Conservation (phyloP, 2,113 vertebrate genomes). For the Datnioides undecimradiatus region DNA sequence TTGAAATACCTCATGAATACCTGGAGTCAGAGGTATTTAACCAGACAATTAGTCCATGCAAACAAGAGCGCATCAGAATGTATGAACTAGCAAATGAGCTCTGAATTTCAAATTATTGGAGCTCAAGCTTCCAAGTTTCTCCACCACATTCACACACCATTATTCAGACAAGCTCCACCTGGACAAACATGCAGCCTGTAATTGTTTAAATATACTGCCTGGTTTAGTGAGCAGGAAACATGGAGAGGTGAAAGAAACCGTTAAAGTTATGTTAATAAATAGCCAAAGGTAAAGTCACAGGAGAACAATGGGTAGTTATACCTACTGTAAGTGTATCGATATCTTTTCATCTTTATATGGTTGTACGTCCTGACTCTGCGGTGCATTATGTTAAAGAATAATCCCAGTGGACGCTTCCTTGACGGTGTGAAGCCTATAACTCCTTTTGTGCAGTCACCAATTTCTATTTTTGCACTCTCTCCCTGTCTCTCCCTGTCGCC, state of each 20-base stretch:
- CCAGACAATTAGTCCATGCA: constrained; percentile 13
- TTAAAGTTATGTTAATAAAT: constrained; percentile 5
- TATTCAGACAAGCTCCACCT: constrained; percentile 19
- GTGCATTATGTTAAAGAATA: constrained; percentile 56
- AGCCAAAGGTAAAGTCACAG: not conserved
- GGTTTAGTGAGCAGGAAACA: constrained; percentile 13
- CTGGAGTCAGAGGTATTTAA: constrained; percentile 1
- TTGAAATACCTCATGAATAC: constrained; percentile 6
- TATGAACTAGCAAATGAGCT: constrained; percentile 13
- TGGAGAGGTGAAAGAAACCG: not conserved
- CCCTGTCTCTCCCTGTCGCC: constrained; percentile 65
- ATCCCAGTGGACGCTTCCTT: constrained; percentile 17
- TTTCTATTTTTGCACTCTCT: constrained; percentile 50
- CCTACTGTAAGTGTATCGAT: constrained; percentile 71
- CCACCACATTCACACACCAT: not conserved
- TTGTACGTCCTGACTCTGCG: constrained; percentile 65
- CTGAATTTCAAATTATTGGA: not conserved
- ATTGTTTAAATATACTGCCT: not conserved
- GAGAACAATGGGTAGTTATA: constrained; percentile 37
- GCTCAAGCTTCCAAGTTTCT: not conserved
- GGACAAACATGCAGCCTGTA: not conserved
- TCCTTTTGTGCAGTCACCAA: constrained; percentile 44
- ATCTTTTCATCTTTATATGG: constrained; percentile 67
- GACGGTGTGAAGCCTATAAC: constrained; percentile 32
- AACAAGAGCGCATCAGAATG: constrained; percentile 5